Base-by-base conservation (phyloP, 1,140 invertebrate genomes). In the Megathymus violae region DNA sequence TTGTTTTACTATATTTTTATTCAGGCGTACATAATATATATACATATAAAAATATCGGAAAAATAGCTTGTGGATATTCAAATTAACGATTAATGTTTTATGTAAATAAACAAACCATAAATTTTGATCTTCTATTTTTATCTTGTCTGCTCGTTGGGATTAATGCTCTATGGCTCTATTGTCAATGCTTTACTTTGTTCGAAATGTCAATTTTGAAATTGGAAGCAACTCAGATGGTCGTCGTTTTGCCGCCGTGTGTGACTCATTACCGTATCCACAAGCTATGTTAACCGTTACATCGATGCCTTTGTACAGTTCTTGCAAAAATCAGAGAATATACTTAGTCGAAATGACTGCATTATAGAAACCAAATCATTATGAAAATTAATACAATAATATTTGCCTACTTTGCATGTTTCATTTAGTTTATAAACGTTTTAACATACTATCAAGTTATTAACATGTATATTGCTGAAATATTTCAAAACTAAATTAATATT, bases 401-500 rank as follows among this genome's bases (percentile, higher is more conserved):
- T 76, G 85, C 85, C 86, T 89, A 90, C 79, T 87, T 87, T 87
- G 86, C 86, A 85, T 91, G 80, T 89, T 69, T 77, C 71, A 74
- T 89, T 91, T 84, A 88, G 82, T 91, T 91, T 81, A 74, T 77
- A 70, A 75, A 59, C 44, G 72, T 90, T 83, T 67, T 82, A 85
- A 86, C 76, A 72, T 80, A 85, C 81, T 88, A 82, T 81, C 73
- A 73, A 84, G 80, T 87, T 88, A 88, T 78, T 82, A 77, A 79
- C 86, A 87, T 88, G 79, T 85, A 87, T 89, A 91, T 87, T 78
- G 84, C 85, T 89, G 81, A 88, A 80, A 88, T 83, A 87, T 89
- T 91, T 89, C 77, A 78, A 90, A 88, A 88, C 79, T 91, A 89
- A 89, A 89, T 86, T 88, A 89, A 81, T 91, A 91, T 90, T 91